Percentiles rank a stretch among this genome's conserved stretches.
phyloP scores from a whole-genome alignment of 2,113 vertebrate species.

The Heteronetta atricapilla region DNA sequence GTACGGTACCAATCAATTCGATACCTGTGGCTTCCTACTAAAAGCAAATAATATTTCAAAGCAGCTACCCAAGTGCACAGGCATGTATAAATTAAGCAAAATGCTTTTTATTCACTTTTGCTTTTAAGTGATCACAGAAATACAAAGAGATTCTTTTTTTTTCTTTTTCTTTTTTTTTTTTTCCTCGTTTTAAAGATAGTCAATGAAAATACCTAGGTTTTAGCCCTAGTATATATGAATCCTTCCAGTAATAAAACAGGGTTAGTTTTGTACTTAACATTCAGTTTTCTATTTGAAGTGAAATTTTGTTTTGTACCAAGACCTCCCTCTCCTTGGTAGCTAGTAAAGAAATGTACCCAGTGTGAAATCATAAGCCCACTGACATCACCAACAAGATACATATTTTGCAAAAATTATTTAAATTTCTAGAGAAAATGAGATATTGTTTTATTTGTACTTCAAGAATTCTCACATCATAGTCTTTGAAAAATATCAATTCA shows the following conservation, averaged over 20 bases:
- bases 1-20: neutral
- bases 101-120: neutral
- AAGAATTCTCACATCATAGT: neutral
- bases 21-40: conserved; percentile 29
- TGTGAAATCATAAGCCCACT: neutral
- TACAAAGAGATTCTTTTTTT: neutral
- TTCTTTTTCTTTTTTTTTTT: neutral
- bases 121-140: neutral
- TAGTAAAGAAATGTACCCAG: neutral
- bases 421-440: neutral
- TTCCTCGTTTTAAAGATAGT: neutral
- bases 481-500: neutral
- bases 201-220: neutral
- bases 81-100: conserved; percentile 11
- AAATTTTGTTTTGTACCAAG: neutral
- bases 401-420: neutral
- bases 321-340: neutral
- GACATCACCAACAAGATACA: neutral
- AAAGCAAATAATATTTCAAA: conserved; percentile 22
- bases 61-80: neutral
- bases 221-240: neutral
- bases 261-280: neutral
- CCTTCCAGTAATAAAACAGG: neutral
- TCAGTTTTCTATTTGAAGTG: neutral
- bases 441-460: neutral